A percentile compares a stretch with the other conserved stretches of the same genome.
Conservation (phyloP, 2,797 vertebrate genomes). For the Ceryle rudis region DNA sequence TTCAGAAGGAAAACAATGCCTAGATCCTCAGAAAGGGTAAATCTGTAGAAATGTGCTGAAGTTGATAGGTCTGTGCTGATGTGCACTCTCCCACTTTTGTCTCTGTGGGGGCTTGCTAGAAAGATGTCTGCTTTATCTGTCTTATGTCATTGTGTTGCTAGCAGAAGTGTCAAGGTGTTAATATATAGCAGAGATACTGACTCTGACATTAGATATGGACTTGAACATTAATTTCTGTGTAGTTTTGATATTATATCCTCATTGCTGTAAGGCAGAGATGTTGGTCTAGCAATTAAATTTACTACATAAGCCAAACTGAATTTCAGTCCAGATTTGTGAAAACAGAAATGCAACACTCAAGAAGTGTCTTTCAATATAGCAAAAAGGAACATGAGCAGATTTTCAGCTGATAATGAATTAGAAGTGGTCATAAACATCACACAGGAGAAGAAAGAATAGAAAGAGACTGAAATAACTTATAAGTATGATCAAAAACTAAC, state of each 20-base stretch:
- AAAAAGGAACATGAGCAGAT: not conserved
- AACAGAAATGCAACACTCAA: not conserved
- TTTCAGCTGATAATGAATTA: not conserved
- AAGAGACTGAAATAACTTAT: not conserved
- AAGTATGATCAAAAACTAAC: not conserved
- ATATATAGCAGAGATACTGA: not conserved
- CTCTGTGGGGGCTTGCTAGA: not conserved
- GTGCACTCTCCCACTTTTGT: not conserved
- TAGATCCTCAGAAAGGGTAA: not conserved
- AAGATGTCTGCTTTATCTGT: conserved; percentile 40
- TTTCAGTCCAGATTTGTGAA: not conserved
- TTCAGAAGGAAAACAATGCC: not conserved
- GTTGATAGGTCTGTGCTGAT: not conserved
- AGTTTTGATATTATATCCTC: not conserved
- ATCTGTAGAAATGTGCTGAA: not conserved
- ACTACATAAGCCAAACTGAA: not conserved
- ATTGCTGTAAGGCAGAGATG: not conserved
- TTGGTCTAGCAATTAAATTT: not conserved
- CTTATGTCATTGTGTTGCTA: conserved; percentile 23
- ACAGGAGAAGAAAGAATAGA: not conserved
- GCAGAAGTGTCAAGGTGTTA: not conserved
- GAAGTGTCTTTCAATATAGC: not conserved
- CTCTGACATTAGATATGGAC: not conserved
- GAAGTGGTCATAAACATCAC: not conserved
- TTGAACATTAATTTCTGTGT: not conserved